Evolutionary conservation across 2,113 vertebrate species (phyloP), one percentile per base, ranked within the genome.

Genomic region (Lates calcarifer): DNA sequence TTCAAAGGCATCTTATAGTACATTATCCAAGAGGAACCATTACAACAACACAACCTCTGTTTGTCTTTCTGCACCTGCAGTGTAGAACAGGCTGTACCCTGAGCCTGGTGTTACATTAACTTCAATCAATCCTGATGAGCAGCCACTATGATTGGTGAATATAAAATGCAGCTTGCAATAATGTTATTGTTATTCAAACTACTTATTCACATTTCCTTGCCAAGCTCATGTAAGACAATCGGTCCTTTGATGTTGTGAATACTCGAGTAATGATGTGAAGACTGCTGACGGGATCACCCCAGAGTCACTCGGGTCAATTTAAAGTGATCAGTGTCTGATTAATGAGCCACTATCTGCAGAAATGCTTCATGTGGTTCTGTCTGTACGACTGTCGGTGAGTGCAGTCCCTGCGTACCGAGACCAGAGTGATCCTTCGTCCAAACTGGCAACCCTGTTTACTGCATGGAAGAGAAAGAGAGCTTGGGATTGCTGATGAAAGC

Each of bases 241-340:
- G 6, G 43, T n/a, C 14, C 56, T 82, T 61, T 74, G 58, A 82
- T 85, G 28, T 6, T 22, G 58, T 61, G 49, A 71, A 72, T 66
- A 47, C 51, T 64, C 24, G n/a, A 47, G 58, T 58, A 28, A 56
- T 35, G 33, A 60, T 57, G 57, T 56, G 37, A 58, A 22, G 45
- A 71, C 12, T 9, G 62, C 71, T 79, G 77, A 70, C 73, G 64
- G 69, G 47, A 61, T 84, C 61, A 56, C 57, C 70, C 56, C 70
- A 61, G 61, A 69, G 62, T 86, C 77, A 79, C 43, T 79, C 3
- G 17, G 58, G 68, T 85, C 62, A 75, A 67, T n/a, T 74, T 83
- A 24, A 73, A 84, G 78, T 39, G 28, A 87, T 74, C 78, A 63
- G 45, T 13, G 20, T 3, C 49, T 65, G 73, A 57, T 60, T 64